These are phyloP conservation scores for Tryphoninae sp. DNA, from an alignment of 2,888 invertebrate species.

Conservation along the genomic window DNA sequence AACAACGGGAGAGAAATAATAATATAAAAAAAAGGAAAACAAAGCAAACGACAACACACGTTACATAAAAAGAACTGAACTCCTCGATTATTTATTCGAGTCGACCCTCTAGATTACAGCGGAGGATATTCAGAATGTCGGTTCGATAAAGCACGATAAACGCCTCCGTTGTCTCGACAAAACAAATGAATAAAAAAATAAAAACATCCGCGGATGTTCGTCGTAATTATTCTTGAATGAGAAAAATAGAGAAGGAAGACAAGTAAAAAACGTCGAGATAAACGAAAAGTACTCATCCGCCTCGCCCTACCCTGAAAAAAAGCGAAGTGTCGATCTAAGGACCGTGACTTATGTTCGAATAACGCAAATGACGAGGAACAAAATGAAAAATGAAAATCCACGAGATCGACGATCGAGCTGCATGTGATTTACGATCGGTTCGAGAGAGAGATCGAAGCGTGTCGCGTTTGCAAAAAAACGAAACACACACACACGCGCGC, in stretches of 20 bases:
- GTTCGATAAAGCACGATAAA: neutral
- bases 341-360: neutral
- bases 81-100: slow-evolving; percentile 23
- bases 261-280: neutral
- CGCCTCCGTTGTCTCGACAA: slow-evolving; percentile 5
- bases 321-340: neutral
- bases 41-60: too few relatives aligned
- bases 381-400: neutral
- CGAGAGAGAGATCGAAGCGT: neutral
- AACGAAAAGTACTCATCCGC: neutral
- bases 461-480: neutral
- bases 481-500: neutral
- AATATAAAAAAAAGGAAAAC: neutral
- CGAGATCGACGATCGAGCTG: neutral
- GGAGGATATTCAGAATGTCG: slow-evolving; percentile 1
- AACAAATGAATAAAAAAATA: neutral
- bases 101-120: neutral
- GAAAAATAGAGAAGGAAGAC: neutral
- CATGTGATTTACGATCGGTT: slow-evolving; percentile 27
- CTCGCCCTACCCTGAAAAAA: neutral
- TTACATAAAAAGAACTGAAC: slow-evolving; percentile 6
- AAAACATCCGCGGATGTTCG: slow-evolving; percentile 6
- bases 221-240: slow-evolving; percentile 42
- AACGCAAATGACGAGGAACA: neutral
- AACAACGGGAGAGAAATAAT: neutral